Percentiles rank a stretch among this genome's conserved stretches.
Evolutionary conservation across 2,113 vertebrate genomes (phyloP).

Genomic region (Campylomormyrus tamandua): DNA sequence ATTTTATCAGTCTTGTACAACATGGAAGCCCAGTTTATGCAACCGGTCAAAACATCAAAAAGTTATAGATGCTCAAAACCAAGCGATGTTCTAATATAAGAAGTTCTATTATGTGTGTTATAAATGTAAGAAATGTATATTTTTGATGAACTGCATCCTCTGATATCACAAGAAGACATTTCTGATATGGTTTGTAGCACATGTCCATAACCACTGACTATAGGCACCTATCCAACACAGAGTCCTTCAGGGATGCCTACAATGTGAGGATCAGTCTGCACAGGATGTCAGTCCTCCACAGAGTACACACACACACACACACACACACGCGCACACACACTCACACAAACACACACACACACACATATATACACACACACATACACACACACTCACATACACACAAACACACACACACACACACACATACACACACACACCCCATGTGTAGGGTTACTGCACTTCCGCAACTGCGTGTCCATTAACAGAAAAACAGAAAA

Average conservation of each 20-base stretch:
- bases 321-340: background rate
- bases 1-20: background rate
- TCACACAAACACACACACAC: background rate
- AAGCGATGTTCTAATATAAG: background rate
- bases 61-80: background rate
- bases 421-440: background rate
- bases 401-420: background rate
- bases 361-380: background rate
- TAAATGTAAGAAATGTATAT: background rate
- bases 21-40: background rate
- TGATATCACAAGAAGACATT: no score
- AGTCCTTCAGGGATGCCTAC: background rate
- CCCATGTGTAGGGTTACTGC: background rate
- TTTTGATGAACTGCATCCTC: background rate
- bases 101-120: background rate
- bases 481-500: background rate
- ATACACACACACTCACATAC: background rate
- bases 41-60: background rate
- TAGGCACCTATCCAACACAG: background rate
- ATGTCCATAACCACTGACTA: no score
- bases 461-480: background rate
- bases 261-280: background rate
- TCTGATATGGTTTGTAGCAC: no score
- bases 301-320: background rate
- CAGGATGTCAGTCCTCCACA: background rate